Base-by-base conservation (phyloP, 30 jellyfish, hydroid and myxozoan species). In the Hydractinia echinata region DNA sequence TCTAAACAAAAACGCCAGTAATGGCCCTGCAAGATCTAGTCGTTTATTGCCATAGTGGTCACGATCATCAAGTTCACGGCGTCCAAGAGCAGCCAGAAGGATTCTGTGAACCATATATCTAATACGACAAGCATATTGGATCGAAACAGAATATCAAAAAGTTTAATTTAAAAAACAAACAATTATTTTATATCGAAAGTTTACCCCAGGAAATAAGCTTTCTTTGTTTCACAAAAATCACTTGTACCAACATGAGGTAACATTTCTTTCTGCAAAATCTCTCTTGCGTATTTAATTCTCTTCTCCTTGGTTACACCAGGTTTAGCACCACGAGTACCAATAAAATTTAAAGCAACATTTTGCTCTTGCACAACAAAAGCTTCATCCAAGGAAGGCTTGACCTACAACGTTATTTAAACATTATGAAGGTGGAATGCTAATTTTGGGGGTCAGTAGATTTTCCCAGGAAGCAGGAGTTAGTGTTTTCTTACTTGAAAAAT, bases 281-380 rank as follows among this genome's bases (percentile, higher is more conserved):
- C 99, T 69, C 89, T 79, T 19, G 99, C 99, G 73, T 89, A 95
- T 82, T 84, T 83, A 61, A 95, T 95, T 10, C 99, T 88, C 61
- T 86, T 87, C 54, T 95, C 99, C 61, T 95, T 90, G n/a, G 99
- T 90, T 4, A 95, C 98, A 15, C 99, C 99, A 7, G 99, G 99
- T 53, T 79, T 61, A n/a, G 99, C 99, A 19, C 99, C 98, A 18
- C 99, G 98, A n/a, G 97, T 89, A 6, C 99, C 99, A 81, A 95
- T 95, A 74, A 88, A 95, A 66, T 95, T 95, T 73, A 95, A 85
- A 0, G 99, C 99, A 20, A 95, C 96, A 79, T 89, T 90, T 72
- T 95, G 99, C 64, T 95, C 99, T 76, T 95, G 99, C 5, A 95
- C 97, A 53, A 95, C 99, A 77, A 95, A 95, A 9, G 99, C 99